Percentiles rank a stretch among this genome's conserved stretches.
Evolutionary conservation across 92 coral and sea anemone species (phyloP).

Genomic region (Actinernus sp.): DNA sequence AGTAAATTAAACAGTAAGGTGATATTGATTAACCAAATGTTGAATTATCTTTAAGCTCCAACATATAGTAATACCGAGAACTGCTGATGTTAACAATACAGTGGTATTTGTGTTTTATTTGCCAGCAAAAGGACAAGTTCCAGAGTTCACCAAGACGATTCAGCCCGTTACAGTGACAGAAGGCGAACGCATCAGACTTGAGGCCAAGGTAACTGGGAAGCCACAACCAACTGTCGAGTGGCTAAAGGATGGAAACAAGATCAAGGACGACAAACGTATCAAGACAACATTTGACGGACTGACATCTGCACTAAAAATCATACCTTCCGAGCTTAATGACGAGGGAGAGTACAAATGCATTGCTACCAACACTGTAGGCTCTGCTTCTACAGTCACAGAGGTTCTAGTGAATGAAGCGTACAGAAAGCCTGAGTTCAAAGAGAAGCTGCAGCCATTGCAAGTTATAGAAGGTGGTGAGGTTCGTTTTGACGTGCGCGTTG

Average conservation of each 20-base stretch:
- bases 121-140: constrained; percentile 78
- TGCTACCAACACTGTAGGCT: constrained; percentile 87
- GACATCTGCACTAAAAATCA: constrained; percentile 72
- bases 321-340: constrained; percentile 74
- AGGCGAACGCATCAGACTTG: constrained; percentile 81
- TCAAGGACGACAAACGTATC: constrained; percentile 74
- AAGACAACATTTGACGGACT: constrained; percentile 71
- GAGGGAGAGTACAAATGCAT: constrained; percentile 94
- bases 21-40: too few species aligned
- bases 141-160: constrained; percentile 72
- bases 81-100: too few species aligned
- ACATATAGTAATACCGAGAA: too few species aligned
- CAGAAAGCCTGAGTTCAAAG: constrained; percentile 87
- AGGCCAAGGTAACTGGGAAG: constrained; percentile 74
- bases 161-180: constrained; percentile 75
- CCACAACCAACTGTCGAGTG: constrained; percentile 92
- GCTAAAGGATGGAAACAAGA: constrained; percentile 77
- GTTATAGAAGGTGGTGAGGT: constrained; percentile 78
- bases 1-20: too few species aligned
- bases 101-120: too few species aligned
- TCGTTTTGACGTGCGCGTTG: constrained; percentile 79
- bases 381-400: constrained; percentile 75
- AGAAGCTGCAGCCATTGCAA: constrained; percentile 72
- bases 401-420: constrained; percentile 75
- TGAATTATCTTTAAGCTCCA: too few species aligned